Percentiles rank a stretch among this genome's conserved stretches.
phyloP scores from a whole-genome alignment of 2,888 invertebrate species.

The Drosophila prolongata region DNA sequence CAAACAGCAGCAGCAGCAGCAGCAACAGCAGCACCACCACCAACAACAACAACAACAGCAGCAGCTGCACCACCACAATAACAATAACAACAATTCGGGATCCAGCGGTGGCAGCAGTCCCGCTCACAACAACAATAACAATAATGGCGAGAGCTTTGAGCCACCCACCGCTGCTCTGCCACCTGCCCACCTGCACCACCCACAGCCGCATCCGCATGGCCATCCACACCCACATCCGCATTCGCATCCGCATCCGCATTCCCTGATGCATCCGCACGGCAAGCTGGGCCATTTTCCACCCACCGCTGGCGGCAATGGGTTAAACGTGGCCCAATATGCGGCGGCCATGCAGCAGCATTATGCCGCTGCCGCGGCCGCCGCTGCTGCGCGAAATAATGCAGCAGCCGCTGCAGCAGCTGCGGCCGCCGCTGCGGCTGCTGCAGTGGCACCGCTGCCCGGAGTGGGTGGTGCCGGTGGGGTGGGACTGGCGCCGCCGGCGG shows the following conservation, averaged over 20 bases:
- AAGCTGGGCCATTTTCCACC: slow-evolving; percentile 54
- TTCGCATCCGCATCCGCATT: slow-evolving; percentile 47
- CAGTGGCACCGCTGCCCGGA: neutral
- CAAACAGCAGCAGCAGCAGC: slow-evolving; percentile 75
- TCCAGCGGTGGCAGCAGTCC: slow-evolving; percentile 48
- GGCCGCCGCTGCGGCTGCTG: slow-evolving; percentile 49
- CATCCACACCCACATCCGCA: slow-evolving; percentile 46
- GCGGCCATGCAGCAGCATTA: slow-evolving; percentile 83
- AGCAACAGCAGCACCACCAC: slow-evolving; percentile 44
- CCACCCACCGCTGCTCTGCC: slow-evolving; percentile 20
- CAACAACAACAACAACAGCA: slow-evolving; percentile 49
- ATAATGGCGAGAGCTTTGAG: slow-evolving; percentile 28
- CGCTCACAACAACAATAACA: slow-evolving; percentile 42
- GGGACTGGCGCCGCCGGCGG: slow-evolving; percentile 56
- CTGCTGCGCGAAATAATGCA: slow-evolving; percentile 75
- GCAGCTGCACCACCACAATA: slow-evolving; percentile 40
- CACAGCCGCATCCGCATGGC: slow-evolving; percentile 30
- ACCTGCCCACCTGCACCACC: slow-evolving; percentile 31
- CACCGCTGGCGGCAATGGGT: slow-evolving; percentile 65
- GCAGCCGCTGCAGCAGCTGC: slow-evolving; percentile 68
- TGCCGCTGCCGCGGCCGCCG: slow-evolving; percentile 80
- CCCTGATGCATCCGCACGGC: slow-evolving; percentile 61
- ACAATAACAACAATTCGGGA: slow-evolving; percentile 48
- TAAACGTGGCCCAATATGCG: slow-evolving; percentile 82
- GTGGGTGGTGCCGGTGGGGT: slow-evolving; percentile 32